These are phyloP conservation scores for Eupelmus urozonus DNA, from an alignment of 2,888 invertebrate genomes.

Conservation along the genomic window DNA sequence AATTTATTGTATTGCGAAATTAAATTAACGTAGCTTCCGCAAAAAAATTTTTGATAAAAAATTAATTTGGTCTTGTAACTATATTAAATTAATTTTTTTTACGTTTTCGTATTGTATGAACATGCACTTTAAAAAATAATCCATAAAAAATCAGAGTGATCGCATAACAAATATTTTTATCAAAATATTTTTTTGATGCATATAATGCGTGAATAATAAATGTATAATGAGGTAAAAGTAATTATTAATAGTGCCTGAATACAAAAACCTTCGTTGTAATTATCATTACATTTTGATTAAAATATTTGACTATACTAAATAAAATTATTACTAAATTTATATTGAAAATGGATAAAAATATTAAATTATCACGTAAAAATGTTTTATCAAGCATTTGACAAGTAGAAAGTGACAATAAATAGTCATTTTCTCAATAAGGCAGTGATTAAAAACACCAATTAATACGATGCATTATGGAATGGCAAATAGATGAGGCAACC, in stretches of 20 bases:
- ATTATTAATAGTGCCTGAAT: constrained; percentile 41
- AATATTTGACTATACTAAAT: constrained; percentile 53
- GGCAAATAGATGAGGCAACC: constrained; percentile 36
- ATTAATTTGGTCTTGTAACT: constrained; percentile 33
- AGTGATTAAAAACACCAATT: constrained; percentile 43
- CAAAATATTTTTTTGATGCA: constrained; percentile 55
- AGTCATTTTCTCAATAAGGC: constrained; percentile 42
- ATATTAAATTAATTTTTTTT: constrained; percentile 46
- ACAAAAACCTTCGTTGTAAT: constrained; percentile 56
- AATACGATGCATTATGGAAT: constrained; percentile 24
- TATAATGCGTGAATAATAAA: constrained; percentile 42
- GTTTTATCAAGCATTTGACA: constrained; percentile 51
- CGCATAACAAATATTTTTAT: constrained; percentile 57
- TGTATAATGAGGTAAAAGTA: constrained; percentile 48
- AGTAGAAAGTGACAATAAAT: constrained; percentile 31
- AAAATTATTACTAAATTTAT: constrained; percentile 55
- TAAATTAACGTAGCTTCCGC: constrained; percentile 33
- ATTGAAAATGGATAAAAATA: constrained; percentile 45
- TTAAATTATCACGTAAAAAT: constrained; percentile 52
- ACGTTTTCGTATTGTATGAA: constrained; percentile 28
- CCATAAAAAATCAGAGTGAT: constrained; percentile 49
- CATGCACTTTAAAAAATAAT: constrained; percentile 50
- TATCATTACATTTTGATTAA: constrained; percentile 56
- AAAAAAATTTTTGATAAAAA: constrained; percentile 29
- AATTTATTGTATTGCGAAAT: constrained; percentile 56